Conservation (phyloP, 2,888 invertebrate species). For the Agrochola lota region DNA sequence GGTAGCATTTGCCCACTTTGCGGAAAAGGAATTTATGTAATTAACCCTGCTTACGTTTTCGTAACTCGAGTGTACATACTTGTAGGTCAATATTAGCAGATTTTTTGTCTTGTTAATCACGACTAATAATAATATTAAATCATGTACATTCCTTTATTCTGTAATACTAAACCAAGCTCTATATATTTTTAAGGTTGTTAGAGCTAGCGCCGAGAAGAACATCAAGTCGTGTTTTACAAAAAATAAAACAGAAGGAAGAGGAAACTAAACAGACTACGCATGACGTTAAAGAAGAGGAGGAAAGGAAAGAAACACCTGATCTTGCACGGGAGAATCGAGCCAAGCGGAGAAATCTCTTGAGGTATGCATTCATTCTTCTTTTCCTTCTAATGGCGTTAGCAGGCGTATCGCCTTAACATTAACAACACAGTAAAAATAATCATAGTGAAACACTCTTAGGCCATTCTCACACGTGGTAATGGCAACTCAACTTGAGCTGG, state of each 20-base stretch:
- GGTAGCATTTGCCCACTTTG: background rate
- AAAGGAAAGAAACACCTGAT: constrained; percentile 85
- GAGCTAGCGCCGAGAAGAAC: constrained; percentile 93
- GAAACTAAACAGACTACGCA: constrained; percentile 81
- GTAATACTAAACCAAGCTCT: constrained; percentile 12
- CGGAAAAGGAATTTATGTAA: no score
- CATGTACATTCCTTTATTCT: background rate
- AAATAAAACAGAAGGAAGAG: constrained; percentile 90
- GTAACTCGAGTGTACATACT: background rate
- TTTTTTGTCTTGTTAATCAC: background rate
- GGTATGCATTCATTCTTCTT: constrained; percentile 70
- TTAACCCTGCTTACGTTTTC: background rate
- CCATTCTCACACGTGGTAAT: no score
- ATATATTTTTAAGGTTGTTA: constrained; percentile 85
- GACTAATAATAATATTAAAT: background rate
- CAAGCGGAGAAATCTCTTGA: constrained; percentile 88
- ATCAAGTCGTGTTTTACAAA: constrained; percentile 92
- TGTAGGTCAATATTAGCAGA: background rate
- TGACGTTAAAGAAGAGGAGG: constrained; percentile 85
- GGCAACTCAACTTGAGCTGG: no score
- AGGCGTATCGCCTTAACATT: background rate
- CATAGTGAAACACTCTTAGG: background rate
- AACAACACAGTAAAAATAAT: background rate
- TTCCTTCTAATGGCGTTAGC: background rate
- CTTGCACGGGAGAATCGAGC: constrained; percentile 88